These are phyloP conservation scores for Caenorhabditis remanei DNA, from an alignment of 1,140 invertebrate genomes.

Conservation along the genomic window DNA sequence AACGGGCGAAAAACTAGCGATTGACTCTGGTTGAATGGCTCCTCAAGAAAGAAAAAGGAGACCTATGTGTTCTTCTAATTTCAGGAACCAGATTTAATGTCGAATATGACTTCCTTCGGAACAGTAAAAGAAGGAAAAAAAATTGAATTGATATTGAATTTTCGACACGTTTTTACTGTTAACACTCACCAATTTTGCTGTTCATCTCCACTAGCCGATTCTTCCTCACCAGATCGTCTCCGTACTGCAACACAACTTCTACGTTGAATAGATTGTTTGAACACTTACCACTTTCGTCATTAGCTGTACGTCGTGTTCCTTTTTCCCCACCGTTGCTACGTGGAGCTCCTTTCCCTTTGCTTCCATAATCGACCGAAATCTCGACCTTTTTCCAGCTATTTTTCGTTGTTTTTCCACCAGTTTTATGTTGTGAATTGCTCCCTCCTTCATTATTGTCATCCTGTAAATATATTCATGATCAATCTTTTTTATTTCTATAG, in stretches of 20 bases:
- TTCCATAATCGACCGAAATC: constrained; percentile 63
- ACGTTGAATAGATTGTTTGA: not conserved
- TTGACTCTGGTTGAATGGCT: constrained; percentile 2
- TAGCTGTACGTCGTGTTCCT: constrained; percentile 15
- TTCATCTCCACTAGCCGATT: constrained; percentile 52
- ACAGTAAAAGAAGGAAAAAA: not conserved
- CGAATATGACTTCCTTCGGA: not conserved
- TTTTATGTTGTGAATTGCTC: constrained; percentile 26
- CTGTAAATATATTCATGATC: not conserved
- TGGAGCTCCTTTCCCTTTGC: constrained; percentile 22
- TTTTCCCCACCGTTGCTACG: constrained; percentile 29
- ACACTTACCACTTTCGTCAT: constrained; percentile 8
- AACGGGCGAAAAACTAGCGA: not conserved
- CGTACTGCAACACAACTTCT: not conserved
- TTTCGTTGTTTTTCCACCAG: constrained; percentile 53
- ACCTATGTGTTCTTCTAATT: not conserved
- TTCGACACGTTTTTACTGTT: not conserved
- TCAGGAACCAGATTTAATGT: not conserved
- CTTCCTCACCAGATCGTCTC: constrained; percentile 25
- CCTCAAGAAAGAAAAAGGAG: not conserved
- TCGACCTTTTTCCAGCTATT: constrained; percentile 67
- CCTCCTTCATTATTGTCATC: constrained; percentile 41
- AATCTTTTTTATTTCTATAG: no score
- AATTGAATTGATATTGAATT: not conserved
- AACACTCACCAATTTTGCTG: constrained; percentile 57